Conservation (phyloP, 2,888 invertebrate genomes). For the Ormia ochracea region DNA sequence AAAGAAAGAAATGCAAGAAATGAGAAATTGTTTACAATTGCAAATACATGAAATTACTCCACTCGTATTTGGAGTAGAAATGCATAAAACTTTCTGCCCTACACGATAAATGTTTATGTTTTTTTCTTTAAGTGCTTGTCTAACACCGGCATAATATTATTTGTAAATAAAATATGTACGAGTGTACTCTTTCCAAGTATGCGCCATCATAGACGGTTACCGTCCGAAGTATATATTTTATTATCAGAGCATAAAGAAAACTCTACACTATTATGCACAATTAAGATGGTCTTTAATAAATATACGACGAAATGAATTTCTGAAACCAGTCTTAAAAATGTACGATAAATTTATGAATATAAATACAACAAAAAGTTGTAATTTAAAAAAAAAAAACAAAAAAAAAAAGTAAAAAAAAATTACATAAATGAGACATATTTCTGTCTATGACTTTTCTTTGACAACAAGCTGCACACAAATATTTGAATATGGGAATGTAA, state of each 20-base stretch:
- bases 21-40: slow-evolving; percentile 28
- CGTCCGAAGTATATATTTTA: slow-evolving; percentile 1
- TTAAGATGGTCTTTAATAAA: slow-evolving; percentile 30
- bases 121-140: slow-evolving; percentile 2
- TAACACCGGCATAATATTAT: slow-evolving; percentile 38
- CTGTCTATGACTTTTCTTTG: slow-evolving; percentile 19
- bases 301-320: not conserved
- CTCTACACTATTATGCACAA: slow-evolving; percentile 9
- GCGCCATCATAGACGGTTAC: not conserved
- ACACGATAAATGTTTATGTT: not conserved
- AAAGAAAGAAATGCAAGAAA: not conserved
- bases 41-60: not conserved
- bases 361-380: slow-evolving; percentile 10
- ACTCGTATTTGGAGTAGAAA: not conserved
- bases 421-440: slow-evolving; percentile 10
- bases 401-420: not conserved
- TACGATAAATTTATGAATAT: slow-evolving; percentile 9
- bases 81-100: not conserved
- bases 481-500: slow-evolving; percentile 6
- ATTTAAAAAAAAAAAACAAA: not conserved
- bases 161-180: slow-evolving; percentile 16
- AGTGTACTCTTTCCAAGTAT: not conserved
- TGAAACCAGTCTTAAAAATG: not conserved
- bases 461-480: slow-evolving; percentile 33
- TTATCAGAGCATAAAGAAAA: slow-evolving; percentile 48